Percentiles rank a stretch among this genome's conserved stretches.
These are phyloP conservation scores for Dromococcyx pavoninus DNA, from an alignment of 2,797 vertebrate species.

Conservation along the genomic window DNA sequence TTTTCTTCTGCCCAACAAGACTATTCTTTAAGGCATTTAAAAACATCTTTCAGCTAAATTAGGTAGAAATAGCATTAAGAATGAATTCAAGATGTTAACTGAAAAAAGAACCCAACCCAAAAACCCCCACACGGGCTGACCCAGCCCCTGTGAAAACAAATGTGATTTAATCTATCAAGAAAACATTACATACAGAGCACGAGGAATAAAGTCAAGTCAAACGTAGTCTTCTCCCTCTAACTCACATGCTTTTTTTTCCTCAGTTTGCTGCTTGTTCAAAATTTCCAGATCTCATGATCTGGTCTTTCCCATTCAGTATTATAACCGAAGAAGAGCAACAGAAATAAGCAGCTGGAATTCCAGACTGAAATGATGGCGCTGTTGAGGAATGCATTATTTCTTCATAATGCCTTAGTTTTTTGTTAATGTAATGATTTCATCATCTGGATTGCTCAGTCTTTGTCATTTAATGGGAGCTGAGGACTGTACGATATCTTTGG, in stretches of 20 bases:
- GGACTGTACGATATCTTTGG: not conserved
- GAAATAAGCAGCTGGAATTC: not conserved
- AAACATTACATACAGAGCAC: not conserved
- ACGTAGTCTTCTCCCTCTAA: not conserved
- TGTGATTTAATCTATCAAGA: not conserved
- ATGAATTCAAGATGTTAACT: not conserved
- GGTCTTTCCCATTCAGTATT: not conserved
- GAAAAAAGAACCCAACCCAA: not conserved
- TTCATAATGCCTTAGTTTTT: not conserved
- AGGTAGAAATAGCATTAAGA: not conserved
- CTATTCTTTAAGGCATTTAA: not conserved
- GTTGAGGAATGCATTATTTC: slow-evolving; percentile 21
- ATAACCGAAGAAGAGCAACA: not conserved
- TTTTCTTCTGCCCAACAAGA: not conserved
- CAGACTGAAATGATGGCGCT: not conserved
- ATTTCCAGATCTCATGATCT: slow-evolving; percentile 41
- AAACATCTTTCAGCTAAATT: not conserved
- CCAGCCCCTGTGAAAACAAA: not conserved
- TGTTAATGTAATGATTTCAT: not conserved
- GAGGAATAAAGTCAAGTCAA: not conserved
- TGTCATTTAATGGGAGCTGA: not conserved
- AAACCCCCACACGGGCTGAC: rapidly evolving
- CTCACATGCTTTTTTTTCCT: slow-evolving; percentile 44
- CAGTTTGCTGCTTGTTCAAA: not conserved
- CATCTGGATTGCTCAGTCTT: not conserved